phyloP scores from a whole-genome alignment of 2,888 invertebrate genomes.

The Drosophila greeni region DNA sequence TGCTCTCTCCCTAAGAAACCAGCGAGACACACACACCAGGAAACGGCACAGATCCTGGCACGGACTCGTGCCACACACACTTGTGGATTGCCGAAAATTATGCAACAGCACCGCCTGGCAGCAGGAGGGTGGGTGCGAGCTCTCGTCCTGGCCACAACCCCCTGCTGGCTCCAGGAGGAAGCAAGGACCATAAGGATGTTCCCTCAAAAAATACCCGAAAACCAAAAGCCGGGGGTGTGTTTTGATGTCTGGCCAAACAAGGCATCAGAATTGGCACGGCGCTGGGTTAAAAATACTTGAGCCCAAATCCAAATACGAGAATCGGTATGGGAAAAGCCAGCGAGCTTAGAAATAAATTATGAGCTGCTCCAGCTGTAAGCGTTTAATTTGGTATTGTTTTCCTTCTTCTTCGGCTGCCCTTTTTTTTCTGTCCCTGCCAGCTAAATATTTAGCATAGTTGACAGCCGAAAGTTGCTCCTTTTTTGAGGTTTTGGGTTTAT shows the following conservation, averaged over 20 bases:
- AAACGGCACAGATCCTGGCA: constrained; percentile 58
- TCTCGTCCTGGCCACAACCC: neutral
- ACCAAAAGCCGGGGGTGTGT: constrained; percentile 53
- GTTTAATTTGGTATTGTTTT: constrained; percentile 67
- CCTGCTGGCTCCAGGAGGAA: constrained; percentile 16
- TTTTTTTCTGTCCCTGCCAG: constrained; percentile 12
- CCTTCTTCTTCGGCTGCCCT: constrained; percentile 20
- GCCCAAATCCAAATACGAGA: constrained; percentile 23
- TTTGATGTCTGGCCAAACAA: constrained; percentile 65
- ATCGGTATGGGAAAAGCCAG: constrained; percentile 13
- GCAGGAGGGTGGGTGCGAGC: constrained; percentile 7
- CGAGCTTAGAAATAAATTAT: constrained; percentile 44
- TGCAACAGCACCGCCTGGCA: constrained; percentile 63
- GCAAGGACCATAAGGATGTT: constrained; percentile 16
- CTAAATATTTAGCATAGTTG: constrained; percentile 39
- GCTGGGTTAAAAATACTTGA: constrained; percentile 36
- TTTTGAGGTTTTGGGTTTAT: constrained; percentile 70
- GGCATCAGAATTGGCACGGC: constrained; percentile 28
- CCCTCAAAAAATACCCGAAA: constrained; percentile 17
- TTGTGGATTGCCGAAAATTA: constrained; percentile 76
- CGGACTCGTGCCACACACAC: constrained; percentile 69
- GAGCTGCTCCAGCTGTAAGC: constrained; percentile 46
- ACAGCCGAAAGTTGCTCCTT: constrained; percentile 46
- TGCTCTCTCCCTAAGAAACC: constrained; percentile 37
- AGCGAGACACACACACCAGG: constrained; percentile 36